These are phyloP conservation scores for Dermatemys mawii DNA, from an alignment of 2,113 vertebrate genomes.

Conservation along the genomic window DNA sequence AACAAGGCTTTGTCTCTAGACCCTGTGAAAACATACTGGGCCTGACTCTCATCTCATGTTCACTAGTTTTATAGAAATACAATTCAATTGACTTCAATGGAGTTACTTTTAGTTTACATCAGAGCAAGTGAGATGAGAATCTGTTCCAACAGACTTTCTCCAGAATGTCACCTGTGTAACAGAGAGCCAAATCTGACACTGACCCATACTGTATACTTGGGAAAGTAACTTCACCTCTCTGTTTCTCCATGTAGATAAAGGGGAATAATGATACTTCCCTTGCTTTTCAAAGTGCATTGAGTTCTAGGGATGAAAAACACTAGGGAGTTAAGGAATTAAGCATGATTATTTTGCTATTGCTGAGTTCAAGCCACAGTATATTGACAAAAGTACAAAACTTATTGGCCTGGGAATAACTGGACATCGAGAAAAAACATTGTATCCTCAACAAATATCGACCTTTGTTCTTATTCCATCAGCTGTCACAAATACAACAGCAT, in stretches of 20 bases:
- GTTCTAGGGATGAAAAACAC: background rate
- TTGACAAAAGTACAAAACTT: background rate
- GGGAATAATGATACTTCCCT: background rate
- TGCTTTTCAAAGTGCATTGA: background rate
- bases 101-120: background rate
- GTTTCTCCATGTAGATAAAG: background rate
- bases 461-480: conserved; percentile 4
- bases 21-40: background rate
- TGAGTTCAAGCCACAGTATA: background rate
- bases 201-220: background rate
- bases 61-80: background rate
- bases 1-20: background rate
- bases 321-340: background rate
- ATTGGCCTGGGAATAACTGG: background rate
- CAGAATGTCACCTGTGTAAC: accelerated
- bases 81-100: background rate
- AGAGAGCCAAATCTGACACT: background rate
- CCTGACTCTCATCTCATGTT: background rate
- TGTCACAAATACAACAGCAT: background rate
- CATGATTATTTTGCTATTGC: background rate
- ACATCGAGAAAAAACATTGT: background rate
- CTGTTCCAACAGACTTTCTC: background rate
- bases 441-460: background rate
- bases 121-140: background rate
- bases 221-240: background rate